Evolutionary conservation across 2,888 invertebrate species (phyloP).

Genomic region (Dorcus parallelipipedus): DNA sequence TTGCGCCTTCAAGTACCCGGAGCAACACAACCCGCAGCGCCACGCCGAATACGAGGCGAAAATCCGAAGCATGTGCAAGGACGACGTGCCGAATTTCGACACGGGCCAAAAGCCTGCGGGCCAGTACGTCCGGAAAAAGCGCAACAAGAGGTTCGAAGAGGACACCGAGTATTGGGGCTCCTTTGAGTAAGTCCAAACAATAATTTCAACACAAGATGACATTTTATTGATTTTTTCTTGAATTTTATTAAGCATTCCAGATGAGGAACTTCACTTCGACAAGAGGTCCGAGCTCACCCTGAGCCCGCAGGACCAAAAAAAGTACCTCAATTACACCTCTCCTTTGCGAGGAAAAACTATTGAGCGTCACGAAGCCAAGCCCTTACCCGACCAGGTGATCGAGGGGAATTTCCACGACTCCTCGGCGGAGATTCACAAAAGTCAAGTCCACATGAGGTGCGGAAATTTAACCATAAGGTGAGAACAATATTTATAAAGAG

Average conservation of each 20-base stretch:
- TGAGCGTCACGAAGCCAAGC: constrained; percentile 23
- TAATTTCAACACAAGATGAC: no score
- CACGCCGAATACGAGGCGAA: constrained; percentile 58
- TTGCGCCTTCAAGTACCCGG: constrained; percentile 83
- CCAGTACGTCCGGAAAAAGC: constrained; percentile 5
- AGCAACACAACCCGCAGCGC: constrained; percentile 70
- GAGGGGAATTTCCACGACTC: constrained; percentile 50
- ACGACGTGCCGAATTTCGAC: constrained; percentile 8
- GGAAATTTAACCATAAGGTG: constrained; percentile 54
- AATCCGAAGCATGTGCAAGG: constrained; percentile 5
- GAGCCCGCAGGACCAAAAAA: background rate
- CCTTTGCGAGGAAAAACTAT: constrained; percentile 33
- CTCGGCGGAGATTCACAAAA: constrained; percentile 48
- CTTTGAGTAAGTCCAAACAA: no score
- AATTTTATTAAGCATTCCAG: no score
- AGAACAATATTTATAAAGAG: background rate
- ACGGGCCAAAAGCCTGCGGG: constrained; percentile 8
- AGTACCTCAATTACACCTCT: constrained; percentile 23
- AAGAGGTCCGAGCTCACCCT: no score
- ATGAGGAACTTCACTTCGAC: no score
- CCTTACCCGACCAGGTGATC: constrained; percentile 2
- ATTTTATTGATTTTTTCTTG: no score
- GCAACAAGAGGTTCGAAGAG: background rate
- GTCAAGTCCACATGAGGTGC: constrained; percentile 52
- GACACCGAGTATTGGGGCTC: background rate